A percentile compares a stretch with the other conserved stretches of the same genome.
Evolutionary conservation across 2,888 invertebrate species (phyloP).

Genomic region (Boloria selene): DNA sequence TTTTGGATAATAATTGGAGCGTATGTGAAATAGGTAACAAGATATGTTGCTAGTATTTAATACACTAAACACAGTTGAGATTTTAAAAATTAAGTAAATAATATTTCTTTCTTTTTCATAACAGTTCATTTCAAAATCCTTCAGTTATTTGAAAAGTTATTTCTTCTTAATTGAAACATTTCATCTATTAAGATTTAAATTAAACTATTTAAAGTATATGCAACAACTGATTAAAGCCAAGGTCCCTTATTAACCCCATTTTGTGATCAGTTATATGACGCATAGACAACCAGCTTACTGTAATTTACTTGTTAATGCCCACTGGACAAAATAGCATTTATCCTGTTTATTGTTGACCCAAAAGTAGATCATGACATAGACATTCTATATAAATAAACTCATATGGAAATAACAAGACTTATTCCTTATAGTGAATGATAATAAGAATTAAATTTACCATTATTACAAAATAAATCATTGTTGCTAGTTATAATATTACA

Average conservation of each 20-base stretch:
- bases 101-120: too few species aligned
- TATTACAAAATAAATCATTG: too few species aligned
- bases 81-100: too few species aligned
- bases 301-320: slow-evolving; percentile 58
- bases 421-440: not conserved
- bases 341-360: slow-evolving; percentile 47
- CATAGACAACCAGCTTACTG: slow-evolving; percentile 48
- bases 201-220: slow-evolving; percentile 18
- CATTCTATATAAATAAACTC: slow-evolving; percentile 3
- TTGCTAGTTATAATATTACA: too few species aligned
- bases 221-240: slow-evolving; percentile 44
- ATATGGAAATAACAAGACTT: not conserved
- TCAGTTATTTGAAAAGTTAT: not conserved
- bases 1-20: too few species aligned
- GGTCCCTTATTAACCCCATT: slow-evolving; percentile 54
- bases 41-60: too few species aligned
- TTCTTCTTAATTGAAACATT: not conserved
- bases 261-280: slow-evolving; percentile 50
- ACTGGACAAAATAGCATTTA: slow-evolving; percentile 56
- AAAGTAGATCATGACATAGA: slow-evolving; percentile 29
- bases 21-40: too few species aligned
- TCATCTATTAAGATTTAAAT: slow-evolving; percentile 3
- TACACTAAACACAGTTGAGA: too few species aligned
- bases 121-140: too few species aligned
- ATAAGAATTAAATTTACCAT: too few species aligned